Base-by-base conservation (phyloP, 2,888 invertebrate species). In the Colostygia pectinataria region DNA sequence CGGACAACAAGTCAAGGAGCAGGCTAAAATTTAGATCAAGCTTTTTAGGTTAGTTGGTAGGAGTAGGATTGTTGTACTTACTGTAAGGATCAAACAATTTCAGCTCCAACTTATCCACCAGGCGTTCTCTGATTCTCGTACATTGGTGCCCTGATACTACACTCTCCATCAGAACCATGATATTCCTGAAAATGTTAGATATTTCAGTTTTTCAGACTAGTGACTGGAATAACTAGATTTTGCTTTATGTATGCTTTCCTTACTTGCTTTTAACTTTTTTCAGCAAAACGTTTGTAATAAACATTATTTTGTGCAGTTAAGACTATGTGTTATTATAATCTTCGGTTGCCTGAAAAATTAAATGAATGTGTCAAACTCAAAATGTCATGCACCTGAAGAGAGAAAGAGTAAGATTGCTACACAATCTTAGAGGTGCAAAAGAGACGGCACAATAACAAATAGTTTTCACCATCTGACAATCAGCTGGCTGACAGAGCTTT, bases 81-180 rank as follows among this genome's bases (percentile, higher is more conserved):
- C 96, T 93, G 61, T 88, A 94, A 0, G 97, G 97, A 89, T 97
- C 97, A 64, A 93, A 96, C 42, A 91, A 77, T 52, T 96, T 84
- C 0, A 93, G 55, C 84, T 97, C 97, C 40, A 96, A 53, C 91
- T 97, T 97, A 7, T 97, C 96, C 1, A 88, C 94, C 34, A 95
- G 74, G 60, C 97, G 91, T 65, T 95, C 95, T 47, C 96, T 91
- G 33, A 94, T 90, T 47, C 78, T 73, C 49, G 91, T 92, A 49
- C 92, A 91, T 63, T 91, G 92, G 68, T 97, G 97, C 0, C 96
- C 96, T 65, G 93, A 94, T 1, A 95, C 95, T 40, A 93, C 83
- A 81, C 97, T 97, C 77, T 96, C 93, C 91, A 96, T 90, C 59
- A 94, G 66, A 5, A 97, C 96, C 93, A 97, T 93, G 36, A 97